Base-by-base conservation (phyloP, 2,888 invertebrate genomes). In the Orthosia gracilis region DNA sequence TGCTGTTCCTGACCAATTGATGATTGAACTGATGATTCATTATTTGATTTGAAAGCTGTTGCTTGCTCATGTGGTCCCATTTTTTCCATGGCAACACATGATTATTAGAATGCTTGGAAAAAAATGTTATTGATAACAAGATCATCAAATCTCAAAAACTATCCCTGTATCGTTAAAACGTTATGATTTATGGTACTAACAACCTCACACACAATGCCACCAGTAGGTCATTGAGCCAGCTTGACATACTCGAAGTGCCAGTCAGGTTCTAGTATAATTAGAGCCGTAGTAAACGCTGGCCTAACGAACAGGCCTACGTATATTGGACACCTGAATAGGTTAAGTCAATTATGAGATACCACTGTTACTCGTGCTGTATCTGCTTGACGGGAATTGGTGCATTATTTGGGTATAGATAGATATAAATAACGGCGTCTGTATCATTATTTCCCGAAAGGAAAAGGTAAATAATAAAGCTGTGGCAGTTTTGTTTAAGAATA, bases 241-340 rank as follows among this genome's bases (percentile, higher is more conserved):
- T 58, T 75, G 67, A 63, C 62, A 67, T 67, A 81, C 26, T 62
- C 66, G 49, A 76, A 57, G 49, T 52, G 61, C 26, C 58, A 68
- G 76, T 59, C 54, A 26, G 18, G 49, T 63, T 49, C 45, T 17
- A 52, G 63, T 55, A 45, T 50, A 75, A 76, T 76, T 81, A 76
- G 31, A 65, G 62, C 18, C n/a, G 57, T 31, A 40, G 13, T 65
- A 68, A 77, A 31, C 61, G 63, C 57, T n/a, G 50, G 58, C 54
- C 45, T 57, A 57, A 76, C 52, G 57, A 74, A 69, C 63, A 55
- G 31, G 71, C 45, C 50, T 68, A 65, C 84, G 52, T 78, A 63
- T 69, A 80, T 83, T 73, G 63, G 84, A 83, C 79, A 72, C 23
- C 45, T 78, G 80, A 67, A 64, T 49, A 61, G 80, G 40, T 31